Conservation (phyloP, 2,797 vertebrate species). For the Heteromormyrus szaboi region DNA sequence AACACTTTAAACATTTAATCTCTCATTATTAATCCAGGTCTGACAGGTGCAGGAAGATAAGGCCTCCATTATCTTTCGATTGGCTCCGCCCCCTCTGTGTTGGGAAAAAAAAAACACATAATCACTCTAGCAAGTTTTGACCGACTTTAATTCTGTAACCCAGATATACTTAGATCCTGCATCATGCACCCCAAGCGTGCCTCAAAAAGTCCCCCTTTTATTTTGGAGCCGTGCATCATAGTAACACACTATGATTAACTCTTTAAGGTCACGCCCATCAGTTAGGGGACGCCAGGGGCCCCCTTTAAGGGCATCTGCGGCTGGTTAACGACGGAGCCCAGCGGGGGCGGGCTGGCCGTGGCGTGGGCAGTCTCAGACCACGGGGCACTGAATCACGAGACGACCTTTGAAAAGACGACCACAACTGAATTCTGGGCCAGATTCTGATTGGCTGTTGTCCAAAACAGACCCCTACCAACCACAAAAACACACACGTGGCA, state of each 20-base stretch:
- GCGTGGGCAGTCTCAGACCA: neutral
- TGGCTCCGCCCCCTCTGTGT: neutral
- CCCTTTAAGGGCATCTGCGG: constrained; percentile 6
- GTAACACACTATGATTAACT: constrained; percentile 2
- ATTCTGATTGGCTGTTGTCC: neutral
- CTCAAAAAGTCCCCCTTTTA: constrained; percentile 16
- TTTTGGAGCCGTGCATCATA: neutral
- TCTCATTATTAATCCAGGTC: neutral
- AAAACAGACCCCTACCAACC: neutral
- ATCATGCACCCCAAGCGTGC: neutral
- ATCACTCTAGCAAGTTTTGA: constrained; percentile 3
- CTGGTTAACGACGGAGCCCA: neutral
- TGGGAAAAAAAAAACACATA: constrained; percentile 13
- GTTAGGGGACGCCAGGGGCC: neutral
- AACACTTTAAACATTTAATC: neutral
- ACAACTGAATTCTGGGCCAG: neutral
- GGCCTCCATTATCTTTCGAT: neutral
- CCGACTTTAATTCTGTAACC: constrained; percentile 29
- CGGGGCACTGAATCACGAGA: neutral
- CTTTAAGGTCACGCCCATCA: constrained; percentile 13
- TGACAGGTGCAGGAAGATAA: neutral
- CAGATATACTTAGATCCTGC: constrained; percentile 35
- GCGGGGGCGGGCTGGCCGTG: neutral
- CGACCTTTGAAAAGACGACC: neutral
- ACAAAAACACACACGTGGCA: neutral